Conservation (phyloP, 1,140 invertebrate species). For the Apocrypta bakeri region DNA sequence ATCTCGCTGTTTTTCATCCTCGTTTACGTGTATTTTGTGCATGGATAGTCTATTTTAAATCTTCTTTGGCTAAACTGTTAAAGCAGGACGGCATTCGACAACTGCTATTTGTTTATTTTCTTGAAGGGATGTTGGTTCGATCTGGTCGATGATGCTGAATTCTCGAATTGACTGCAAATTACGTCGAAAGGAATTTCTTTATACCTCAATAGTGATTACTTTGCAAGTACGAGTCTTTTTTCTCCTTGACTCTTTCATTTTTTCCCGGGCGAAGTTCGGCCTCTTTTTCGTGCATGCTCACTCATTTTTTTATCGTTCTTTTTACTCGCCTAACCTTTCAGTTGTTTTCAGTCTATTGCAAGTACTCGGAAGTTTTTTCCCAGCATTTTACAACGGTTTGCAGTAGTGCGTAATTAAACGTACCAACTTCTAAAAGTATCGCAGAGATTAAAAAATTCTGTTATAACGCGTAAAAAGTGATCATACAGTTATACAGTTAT, state of each 20-base stretch:
- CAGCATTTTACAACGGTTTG: neutral
- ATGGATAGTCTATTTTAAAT: neutral
- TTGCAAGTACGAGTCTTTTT: too few relatives aligned
- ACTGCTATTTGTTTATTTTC: neutral
- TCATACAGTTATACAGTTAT: too few relatives aligned
- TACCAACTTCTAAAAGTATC: neutral
- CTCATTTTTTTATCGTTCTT: neutral
- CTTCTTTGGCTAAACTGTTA: neutral
- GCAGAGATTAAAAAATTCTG: neutral
- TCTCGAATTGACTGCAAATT: slow-evolving; percentile 9
- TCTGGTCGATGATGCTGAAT: slow-evolving; percentile 3
- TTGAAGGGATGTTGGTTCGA: neutral
- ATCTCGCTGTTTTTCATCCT: slow-evolving; percentile 5
- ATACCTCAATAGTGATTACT: too few relatives aligned
- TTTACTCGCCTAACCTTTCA: neutral
- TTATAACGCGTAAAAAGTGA: slow-evolving; percentile 3
- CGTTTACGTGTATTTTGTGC: neutral
- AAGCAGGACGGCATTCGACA: too few relatives aligned
- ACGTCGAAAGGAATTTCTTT: neutral
- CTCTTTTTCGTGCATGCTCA: neutral
- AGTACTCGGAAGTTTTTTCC: neutral
- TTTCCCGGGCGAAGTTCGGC: neutral
- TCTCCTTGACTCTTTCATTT: neutral
- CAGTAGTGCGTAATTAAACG: neutral
- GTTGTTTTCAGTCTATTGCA: neutral